These are phyloP conservation scores for Yponomeuta sedellus DNA, from an alignment of 2,888 invertebrate species.

Conservation along the genomic window DNA sequence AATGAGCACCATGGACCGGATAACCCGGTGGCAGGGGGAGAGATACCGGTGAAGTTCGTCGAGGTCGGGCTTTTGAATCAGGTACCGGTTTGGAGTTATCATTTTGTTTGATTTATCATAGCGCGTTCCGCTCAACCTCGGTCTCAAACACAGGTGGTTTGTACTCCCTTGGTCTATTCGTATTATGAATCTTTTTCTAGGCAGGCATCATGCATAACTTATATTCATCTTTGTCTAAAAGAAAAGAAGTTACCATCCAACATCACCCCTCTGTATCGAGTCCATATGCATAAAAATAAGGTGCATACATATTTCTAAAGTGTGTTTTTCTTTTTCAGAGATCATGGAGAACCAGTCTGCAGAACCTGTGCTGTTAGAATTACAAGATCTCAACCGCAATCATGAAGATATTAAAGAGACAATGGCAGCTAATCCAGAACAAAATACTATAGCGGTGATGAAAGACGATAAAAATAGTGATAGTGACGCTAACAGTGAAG, in stretches of 20 bases:
- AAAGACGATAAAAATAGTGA: constrained; percentile 57
- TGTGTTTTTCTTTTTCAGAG: constrained; percentile 35
- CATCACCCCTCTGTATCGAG: neutral
- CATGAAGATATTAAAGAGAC: constrained; percentile 25
- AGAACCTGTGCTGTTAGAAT: constrained; percentile 8
- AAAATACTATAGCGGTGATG: constrained; percentile 38
- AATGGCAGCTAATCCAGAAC: constrained; percentile 29
- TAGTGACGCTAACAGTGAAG: constrained; percentile 63
- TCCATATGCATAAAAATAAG: neutral
- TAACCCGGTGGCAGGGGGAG: constrained; percentile 50
- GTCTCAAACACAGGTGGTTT: constrained; percentile 40
- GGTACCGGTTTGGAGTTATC: constrained; percentile 74
- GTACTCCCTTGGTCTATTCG: constrained; percentile 28
- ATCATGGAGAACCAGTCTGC: constrained; percentile 37
- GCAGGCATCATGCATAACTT: neutral
- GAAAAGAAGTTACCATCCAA: neutral
- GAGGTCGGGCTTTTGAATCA: constrained; percentile 68
- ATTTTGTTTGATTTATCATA: constrained; percentile 71
- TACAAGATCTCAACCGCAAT: constrained; percentile 16
- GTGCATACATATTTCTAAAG: constrained; percentile 6
- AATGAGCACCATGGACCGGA: constrained; percentile 58
- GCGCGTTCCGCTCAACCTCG: constrained; percentile 35
- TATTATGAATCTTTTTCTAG: constrained; percentile 10
- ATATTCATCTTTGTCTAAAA: neutral
- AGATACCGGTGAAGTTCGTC: constrained; percentile 59